Conservation (phyloP, 2,113 vertebrate genomes). For the Nesoenas mayeri region DNA sequence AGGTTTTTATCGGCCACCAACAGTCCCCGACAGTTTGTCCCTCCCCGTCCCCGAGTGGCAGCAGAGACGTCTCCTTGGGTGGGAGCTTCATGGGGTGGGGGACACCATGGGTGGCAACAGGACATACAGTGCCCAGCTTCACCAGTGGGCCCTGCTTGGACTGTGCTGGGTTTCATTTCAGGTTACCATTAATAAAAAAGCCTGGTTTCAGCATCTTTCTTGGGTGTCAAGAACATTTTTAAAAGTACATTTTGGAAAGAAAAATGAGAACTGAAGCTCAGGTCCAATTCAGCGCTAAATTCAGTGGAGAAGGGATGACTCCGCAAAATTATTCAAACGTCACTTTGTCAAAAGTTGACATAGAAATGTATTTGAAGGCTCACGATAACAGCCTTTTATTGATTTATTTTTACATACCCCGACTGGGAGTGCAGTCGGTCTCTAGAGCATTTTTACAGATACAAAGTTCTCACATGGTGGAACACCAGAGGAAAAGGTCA, state of each 20-base stretch:
- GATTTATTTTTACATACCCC: background rate
- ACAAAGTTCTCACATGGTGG: background rate
- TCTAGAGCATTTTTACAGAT: background rate
- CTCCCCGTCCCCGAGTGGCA: background rate
- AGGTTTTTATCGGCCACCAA: background rate
- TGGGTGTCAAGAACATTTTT: background rate
- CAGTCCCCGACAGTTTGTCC: background rate
- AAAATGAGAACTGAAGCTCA: background rate
- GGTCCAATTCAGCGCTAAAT: background rate
- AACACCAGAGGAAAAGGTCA: background rate
- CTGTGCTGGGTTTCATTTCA: background rate
- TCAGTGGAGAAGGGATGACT: background rate
- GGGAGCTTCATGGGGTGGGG: background rate
- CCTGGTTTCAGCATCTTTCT: background rate
- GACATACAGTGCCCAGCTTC: background rate
- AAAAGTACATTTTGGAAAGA: background rate
- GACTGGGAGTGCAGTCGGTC: background rate
- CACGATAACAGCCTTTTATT: accelerated
- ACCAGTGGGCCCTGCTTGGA: background rate
- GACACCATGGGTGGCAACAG: accelerated
- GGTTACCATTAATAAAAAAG: background rate
- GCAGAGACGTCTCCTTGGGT: too few species aligned
- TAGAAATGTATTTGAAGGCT: background rate
- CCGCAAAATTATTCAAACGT: background rate
- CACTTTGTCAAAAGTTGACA: background rate